A percentile compares a stretch with the other conserved stretches of the same genome.
phyloP scores from a whole-genome alignment of 2,113 vertebrate species.

The Cinclus cinclus region DNA sequence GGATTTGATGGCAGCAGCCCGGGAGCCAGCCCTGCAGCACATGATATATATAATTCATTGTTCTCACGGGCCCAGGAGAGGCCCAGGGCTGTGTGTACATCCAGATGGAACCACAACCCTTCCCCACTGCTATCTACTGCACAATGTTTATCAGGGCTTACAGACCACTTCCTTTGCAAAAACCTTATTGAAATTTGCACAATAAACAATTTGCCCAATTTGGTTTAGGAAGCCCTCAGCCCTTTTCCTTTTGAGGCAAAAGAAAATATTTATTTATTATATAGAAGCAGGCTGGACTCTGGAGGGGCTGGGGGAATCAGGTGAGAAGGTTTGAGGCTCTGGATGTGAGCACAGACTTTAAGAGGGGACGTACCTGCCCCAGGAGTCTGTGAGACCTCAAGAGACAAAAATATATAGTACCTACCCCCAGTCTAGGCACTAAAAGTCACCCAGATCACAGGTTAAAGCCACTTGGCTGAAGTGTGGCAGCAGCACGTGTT shows the following conservation, averaged over 20 bases:
- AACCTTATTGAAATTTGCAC: conserved; percentile 66
- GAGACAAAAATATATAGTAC: neutral
- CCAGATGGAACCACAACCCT: conserved; percentile 41
- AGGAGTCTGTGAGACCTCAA: neutral
- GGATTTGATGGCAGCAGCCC: neutral
- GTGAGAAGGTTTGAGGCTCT: accelerated
- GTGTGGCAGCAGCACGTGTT: neutral
- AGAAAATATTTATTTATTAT: conserved; percentile 33
- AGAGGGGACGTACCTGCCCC: neutral
- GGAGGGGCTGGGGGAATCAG: neutral
- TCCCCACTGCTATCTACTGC: conserved; percentile 37
- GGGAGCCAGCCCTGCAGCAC: neutral
- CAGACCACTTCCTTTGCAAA: conserved; percentile 70
- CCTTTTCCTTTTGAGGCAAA: conserved; percentile 52
- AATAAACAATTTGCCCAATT: conserved; percentile 68
- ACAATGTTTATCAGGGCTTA: conserved; percentile 63
- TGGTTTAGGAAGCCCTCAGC: conserved; percentile 48
- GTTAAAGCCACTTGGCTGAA: neutral
- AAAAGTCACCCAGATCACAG: neutral
- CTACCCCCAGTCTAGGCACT: neutral
- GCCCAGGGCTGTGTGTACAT: conserved; percentile 15
- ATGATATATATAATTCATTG: neutral
- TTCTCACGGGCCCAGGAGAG: neutral
- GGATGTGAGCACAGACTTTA: neutral
- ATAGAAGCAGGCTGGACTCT: neutral